Base-by-base conservation (phyloP, 64 coral and sea anemone genomes). In the Catalaphyllia jardinei region DNA sequence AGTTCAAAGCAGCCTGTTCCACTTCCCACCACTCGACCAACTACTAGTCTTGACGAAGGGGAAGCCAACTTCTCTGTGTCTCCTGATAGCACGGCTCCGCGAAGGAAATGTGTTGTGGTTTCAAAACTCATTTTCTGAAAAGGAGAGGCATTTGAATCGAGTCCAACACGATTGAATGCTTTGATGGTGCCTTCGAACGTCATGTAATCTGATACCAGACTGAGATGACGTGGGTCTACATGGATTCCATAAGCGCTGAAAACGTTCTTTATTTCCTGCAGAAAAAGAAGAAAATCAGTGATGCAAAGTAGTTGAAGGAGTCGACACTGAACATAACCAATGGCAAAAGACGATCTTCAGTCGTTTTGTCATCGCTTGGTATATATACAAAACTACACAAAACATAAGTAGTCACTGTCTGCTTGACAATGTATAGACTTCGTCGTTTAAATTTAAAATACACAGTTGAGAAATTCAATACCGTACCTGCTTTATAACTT, bases 81-180 rank as follows among this genome's bases (percentile, higher is more conserved):
- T 33, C 96, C 93, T 42, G 93, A 76, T 0, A 98, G 67, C 19
- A 95, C 94, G 2, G 96, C 96, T 50, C 96, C 91, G 60, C 93
- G 88, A 2, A 98, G 72, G 33, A 98, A 98, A 60, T 98, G 96
- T 22, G 94, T 98, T 1, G 96, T 98, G 42, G 96, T 98, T 83
- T 98, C 96, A 91, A 98, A 98, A 54, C 96, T 98, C 96, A 98
- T 98, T 86, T 98, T 98, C 29, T 98, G 96, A 62, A 98, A 95
- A 52, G 96, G 96, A 30, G 96, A 98, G 20, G 96, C 88, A 29
- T 91, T 98, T 22, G 96, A 98, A 73, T 98, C 96, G 38, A 98
- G 90, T 88, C 93, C 96, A 52, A 98, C 35, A 57, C 96, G 91
- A 52, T 98, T 98, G 63, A 98, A 98, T 38, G 96, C 93, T 75